A percentile compares a stretch with the other conserved stretches of the same genome.
Evolutionary conservation across 1,140 invertebrate species (phyloP).

Genomic region (Heliothis subflexa): DNA sequence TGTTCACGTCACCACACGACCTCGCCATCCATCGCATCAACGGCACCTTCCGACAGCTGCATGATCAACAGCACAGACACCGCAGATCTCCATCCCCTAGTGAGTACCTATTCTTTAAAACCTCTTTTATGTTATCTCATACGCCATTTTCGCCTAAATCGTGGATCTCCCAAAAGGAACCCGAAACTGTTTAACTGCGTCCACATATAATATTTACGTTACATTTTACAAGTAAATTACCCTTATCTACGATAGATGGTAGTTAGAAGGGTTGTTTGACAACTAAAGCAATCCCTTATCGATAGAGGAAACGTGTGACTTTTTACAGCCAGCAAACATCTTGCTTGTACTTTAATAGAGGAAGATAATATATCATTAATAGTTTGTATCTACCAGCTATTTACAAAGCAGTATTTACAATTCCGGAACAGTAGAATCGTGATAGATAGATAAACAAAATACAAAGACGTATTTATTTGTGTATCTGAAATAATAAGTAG

Average conservation of each 20-base stretch:
- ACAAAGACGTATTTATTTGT: constrained; percentile 15
- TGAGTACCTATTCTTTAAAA: constrained; percentile 55
- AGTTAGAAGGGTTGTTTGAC: too few relatives aligned
- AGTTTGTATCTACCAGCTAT: background rate
- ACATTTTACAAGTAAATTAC: too few relatives aligned
- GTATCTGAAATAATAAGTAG: background rate
- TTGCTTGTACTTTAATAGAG: too few relatives aligned
- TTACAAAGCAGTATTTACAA: background rate
- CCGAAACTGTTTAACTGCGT: too few relatives aligned
- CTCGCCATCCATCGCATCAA: constrained; percentile 86
- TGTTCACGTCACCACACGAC: constrained; percentile 87
- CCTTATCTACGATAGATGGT: too few relatives aligned
- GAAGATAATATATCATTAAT: too few relatives aligned
- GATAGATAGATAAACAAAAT: constrained; percentile 20
- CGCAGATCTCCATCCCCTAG: constrained; percentile 69
- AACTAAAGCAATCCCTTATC: too few relatives aligned
- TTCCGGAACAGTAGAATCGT: background rate
- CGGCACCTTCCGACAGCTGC: constrained; percentile 87
- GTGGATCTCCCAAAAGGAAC: background rate
- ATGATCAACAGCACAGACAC: constrained; percentile 87
- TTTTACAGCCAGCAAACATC: too few relatives aligned
- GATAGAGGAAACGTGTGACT: too few relatives aligned
- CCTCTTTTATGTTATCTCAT: too few relatives aligned
- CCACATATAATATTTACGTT: too few relatives aligned
- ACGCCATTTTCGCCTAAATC: too few relatives aligned